Conservation (phyloP, 2,113 vertebrate genomes). For the Tylochromis polylepis region DNA sequence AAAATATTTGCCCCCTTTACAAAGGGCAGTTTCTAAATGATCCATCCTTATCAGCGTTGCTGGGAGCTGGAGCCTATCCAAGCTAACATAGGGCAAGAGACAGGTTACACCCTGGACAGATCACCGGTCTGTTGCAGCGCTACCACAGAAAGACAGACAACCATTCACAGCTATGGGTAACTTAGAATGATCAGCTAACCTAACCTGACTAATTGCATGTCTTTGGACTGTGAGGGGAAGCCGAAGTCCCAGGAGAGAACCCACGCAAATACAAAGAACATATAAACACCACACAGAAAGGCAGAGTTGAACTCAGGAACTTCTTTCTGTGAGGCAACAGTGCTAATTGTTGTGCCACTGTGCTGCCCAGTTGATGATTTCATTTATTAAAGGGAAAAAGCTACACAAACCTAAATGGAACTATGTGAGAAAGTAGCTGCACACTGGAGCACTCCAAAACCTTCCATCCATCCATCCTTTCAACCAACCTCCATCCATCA, state of each 20-base stretch:
- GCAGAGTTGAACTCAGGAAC: background rate
- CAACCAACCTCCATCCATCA: background rate
- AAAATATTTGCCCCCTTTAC: background rate
- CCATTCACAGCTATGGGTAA: background rate
- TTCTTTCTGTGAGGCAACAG: background rate
- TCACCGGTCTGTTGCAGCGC: fast-evolving
- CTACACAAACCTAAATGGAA: background rate
- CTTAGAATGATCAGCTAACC: background rate
- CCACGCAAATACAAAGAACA: background rate
- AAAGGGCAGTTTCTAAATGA: background rate
- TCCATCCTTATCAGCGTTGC: background rate
- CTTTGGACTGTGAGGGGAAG: background rate
- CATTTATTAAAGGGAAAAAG: background rate
- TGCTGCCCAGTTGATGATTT: background rate
- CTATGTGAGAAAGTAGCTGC: background rate
- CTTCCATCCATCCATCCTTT: background rate
- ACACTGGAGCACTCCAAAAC: background rate
- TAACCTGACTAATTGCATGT: background rate
- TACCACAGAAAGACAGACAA: background rate
- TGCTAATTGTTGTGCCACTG: background rate
- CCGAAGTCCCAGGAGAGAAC: background rate
- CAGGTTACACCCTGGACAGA: background rate
- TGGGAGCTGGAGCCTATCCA: background rate
- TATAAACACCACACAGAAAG: background rate
- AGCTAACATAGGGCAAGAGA: background rate